These are phyloP conservation scores for Cheilosia pagana DNA, from an alignment of 2,888 invertebrate genomes.

Conservation along the genomic window DNA sequence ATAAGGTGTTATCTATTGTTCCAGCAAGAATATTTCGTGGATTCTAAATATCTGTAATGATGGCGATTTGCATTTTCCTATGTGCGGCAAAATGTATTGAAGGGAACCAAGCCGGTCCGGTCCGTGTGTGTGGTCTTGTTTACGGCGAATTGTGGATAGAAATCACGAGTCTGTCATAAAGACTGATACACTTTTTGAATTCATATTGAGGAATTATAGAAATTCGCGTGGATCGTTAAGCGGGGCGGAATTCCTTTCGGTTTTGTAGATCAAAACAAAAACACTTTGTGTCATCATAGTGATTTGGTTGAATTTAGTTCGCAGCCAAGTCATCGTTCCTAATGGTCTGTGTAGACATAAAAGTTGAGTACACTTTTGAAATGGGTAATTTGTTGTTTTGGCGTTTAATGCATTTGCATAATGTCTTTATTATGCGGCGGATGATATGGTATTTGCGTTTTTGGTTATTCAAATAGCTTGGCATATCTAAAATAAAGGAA, in stretches of 20 bases:
- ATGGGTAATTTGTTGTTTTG: not conserved
- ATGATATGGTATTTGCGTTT: not conserved
- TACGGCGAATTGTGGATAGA: slow-evolving; percentile 42
- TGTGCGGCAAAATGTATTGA: not conserved
- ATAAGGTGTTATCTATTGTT: slow-evolving; percentile 6
- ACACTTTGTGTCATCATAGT: slow-evolving; percentile 48
- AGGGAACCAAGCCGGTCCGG: not conserved
- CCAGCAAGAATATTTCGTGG: slow-evolving; percentile 8
- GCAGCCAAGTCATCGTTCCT: not conserved
- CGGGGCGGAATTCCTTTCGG: slow-evolving; percentile 31
- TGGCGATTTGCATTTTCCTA: slow-evolving; percentile 26
- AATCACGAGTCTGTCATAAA: slow-evolving; percentile 47
- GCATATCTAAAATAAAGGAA: too few species aligned
- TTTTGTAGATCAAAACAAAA: slow-evolving; percentile 41
- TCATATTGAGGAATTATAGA: slow-evolving; percentile 59
- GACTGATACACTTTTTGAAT: slow-evolving; percentile 50
- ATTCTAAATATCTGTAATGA: slow-evolving; percentile 11
- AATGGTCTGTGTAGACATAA: not conserved
- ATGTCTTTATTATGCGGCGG: not conserved
- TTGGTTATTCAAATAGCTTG: not conserved
- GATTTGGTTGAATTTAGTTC: not conserved
- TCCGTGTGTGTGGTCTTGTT: slow-evolving; percentile 59
- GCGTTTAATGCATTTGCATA: not conserved
- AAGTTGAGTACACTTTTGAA: not conserved
- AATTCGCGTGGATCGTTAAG: slow-evolving; percentile 52